Evolutionary conservation across 1,140 invertebrate genomes (phyloP), one percentile per base, ranked within the genome.

Genomic region (Rhysida immarginata): DNA sequence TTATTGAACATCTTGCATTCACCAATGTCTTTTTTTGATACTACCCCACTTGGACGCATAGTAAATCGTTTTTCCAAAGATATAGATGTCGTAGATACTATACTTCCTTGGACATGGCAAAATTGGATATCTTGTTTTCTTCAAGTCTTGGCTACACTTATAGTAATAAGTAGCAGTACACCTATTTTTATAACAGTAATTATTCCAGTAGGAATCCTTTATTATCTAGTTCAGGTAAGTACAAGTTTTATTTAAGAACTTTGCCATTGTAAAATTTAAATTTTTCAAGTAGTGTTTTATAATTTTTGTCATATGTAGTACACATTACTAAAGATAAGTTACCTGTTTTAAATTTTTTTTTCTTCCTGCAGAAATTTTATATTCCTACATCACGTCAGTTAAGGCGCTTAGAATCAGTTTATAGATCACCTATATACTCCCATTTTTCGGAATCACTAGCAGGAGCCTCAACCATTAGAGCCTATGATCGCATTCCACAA

Each of bases 31-130:
- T 81, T 78, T 67, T 81, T 80, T 62, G 82, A 86, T 65, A 70
- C 74, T 13, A 83, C 81, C 20, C 78, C 77, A 2, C 68, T 73
- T 14, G 77, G 77, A 48, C 68, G 77, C 62, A 74, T 81, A 59
- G 66, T 80, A 62, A 80, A 80, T 69, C 69, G 79, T 61, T 78
- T 79, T 64, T 73, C 71, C 8, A 75, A 75, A 63, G 83, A 85
- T 61, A 64, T 74, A 64, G 72, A 74, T 55, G 74, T 35, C 11
- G 46, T 56, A 2, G 55, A 56, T 44, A 43, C 13, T 20, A 21
- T 8, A 2, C 23, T 54, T 14, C 52, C 52, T 8, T 11, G 5
- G 14, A 43, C 5, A 8, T 23, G 43, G 5, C 26, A 25, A 24
- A 13, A 41, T 16, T 54, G 11, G 26, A 14, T 54, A 11, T 8